Base-by-base conservation (phyloP, 2,888 invertebrate species). In the Encarsia formosa region DNA sequence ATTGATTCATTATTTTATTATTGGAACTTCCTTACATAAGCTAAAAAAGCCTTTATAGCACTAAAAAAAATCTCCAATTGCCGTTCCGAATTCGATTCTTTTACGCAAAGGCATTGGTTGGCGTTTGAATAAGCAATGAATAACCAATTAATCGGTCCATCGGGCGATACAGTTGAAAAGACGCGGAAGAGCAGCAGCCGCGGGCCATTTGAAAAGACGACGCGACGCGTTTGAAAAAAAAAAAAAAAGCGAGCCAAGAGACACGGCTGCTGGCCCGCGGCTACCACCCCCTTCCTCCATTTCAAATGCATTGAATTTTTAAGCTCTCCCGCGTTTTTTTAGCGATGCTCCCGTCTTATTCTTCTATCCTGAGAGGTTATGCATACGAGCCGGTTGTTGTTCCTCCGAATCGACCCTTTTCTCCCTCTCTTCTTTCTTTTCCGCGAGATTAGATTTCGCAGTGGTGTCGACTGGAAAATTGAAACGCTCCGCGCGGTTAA, bases 231-330 rank as follows among this genome's bases (percentile, higher is more conserved):
- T n/a, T n/a, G n/a, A n/a, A n/a, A n/a, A n/a, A n/a, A n/a, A n/a
- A n/a, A n/a, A n/a, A n/a, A 19, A 29, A 37, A 37, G 32, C 44
- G 40, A n/a, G 40, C 40, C 18, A 53, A 47, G 46, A 40, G n/a
- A n/a, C n/a, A n/a, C n/a, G n/a, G n/a, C n/a, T n/a, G 49, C 49
- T 58, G 61, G 61, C 59, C 63, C 61, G 56, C 35, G 44, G 59
- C 54, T 62, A 60, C 15, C 37, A 37, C 16, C 16, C 5, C 19
- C 37, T 6, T n/a, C n/a, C 16, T 15, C 70, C 69, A 71, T 71
- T 71, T 71, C 67, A 69, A 72, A 72, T 72, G 72, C 72, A 72
- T 72, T 71, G 72, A 72, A 72, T 72, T 72, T 72, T 71, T 68
- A 69, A 72, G 71, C 65, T 63, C 52, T 31, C 32, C 34, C 55